Conservation (phyloP, 2,797 vertebrate genomes). For the Spinus pinus region DNA sequence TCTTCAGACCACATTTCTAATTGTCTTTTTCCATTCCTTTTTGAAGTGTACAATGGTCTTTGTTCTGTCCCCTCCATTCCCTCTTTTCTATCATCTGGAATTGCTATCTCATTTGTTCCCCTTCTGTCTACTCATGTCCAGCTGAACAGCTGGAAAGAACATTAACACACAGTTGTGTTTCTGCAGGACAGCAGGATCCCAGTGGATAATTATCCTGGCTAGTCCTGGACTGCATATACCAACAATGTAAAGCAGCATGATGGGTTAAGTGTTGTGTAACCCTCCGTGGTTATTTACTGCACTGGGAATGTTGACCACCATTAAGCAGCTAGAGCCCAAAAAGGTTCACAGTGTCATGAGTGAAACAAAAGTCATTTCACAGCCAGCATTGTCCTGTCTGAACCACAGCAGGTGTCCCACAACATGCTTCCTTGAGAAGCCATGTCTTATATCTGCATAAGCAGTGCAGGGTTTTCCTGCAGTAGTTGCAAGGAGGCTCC, state of each 20-base stretch:
- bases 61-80: constrained; percentile 8
- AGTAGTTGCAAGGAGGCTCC: background rate
- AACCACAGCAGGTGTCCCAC: background rate
- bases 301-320: background rate
- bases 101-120: constrained; percentile 41
- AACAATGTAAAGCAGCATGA: constrained; percentile 21
- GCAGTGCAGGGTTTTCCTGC: background rate
- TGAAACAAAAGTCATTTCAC: constrained; percentile 28
- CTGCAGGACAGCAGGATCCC: constrained; percentile 40
- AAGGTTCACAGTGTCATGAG: background rate
- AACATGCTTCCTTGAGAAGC: background rate
- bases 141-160: constrained; percentile 64
- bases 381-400: background rate
- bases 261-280: constrained; percentile 38
- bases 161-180: constrained; percentile 56
- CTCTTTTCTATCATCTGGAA: constrained; percentile 58
- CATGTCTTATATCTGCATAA: background rate
- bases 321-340: background rate
- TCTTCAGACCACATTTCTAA: constrained; percentile 1
- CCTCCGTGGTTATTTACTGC: constrained; percentile 8
- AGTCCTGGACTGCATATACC: background rate
- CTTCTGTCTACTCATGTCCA: constrained; percentile 25
- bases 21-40: background rate
- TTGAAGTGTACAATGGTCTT: constrained; percentile 13
- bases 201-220: constrained; percentile 28